Percentiles rank a stretch among this genome's conserved stretches.
phyloP scores from a whole-genome alignment of 2,888 invertebrate species.

The Lepidocyrtinus sp. region DNA sequence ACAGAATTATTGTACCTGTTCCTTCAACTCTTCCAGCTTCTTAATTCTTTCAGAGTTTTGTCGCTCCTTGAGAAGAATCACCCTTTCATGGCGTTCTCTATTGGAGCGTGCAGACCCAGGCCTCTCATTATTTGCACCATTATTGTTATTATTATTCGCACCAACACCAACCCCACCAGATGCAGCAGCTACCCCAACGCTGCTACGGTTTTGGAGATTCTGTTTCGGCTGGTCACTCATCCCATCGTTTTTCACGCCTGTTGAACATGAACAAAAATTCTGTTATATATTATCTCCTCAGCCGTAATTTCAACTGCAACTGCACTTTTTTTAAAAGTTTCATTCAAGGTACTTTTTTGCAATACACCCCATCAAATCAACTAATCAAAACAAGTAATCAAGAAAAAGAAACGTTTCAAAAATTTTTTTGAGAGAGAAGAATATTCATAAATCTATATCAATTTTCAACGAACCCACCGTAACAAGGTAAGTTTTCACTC shows the following conservation, averaged over 20 bases:
- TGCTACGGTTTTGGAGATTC: constrained; percentile 35
- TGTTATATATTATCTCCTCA: constrained; percentile 1
- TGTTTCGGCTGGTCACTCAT: constrained; percentile 64
- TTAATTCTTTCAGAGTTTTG: constrained; percentile 92
- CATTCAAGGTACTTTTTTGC: no score
- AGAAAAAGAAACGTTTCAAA: no score
- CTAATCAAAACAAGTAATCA: no score
- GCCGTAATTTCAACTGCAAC: not conserved
- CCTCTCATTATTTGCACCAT: constrained; percentile 32
- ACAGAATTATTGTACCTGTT: constrained; percentile 77
- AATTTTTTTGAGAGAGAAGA: no score
- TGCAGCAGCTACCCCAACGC: constrained; percentile 43
- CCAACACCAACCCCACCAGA: constrained; percentile 18
- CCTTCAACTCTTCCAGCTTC: constrained; percentile 90
- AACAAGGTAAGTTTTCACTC: constrained; percentile 63
- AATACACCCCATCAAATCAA: not conserved
- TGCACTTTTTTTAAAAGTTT: not conserved
- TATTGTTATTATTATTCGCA: not conserved
- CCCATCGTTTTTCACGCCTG: constrained; percentile 69
- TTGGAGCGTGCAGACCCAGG: constrained; percentile 64
- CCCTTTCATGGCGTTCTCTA: constrained; percentile 72
- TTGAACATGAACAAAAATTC: constrained; percentile 33
- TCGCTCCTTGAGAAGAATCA: constrained; percentile 80
- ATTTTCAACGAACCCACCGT: no score
- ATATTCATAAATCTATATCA: no score